Base-by-base conservation (phyloP, 2,888 invertebrate species). In the Penaeus monodon region DNA sequence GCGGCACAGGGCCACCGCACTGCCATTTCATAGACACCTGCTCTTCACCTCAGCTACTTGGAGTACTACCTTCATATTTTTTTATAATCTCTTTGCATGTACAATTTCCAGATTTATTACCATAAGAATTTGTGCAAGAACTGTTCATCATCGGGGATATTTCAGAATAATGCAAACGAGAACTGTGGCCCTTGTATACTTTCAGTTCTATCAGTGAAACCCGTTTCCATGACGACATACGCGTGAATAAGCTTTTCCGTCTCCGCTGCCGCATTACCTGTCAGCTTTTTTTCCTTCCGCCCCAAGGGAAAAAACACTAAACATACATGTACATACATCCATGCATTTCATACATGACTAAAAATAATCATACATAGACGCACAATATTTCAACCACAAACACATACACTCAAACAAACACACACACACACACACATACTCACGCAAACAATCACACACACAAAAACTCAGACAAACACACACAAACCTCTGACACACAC, bases 181-280 rank as follows among this genome's bases (percentile, higher is more conserved):
- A 27, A 38, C 33, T 78, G 68, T 38, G 66, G 24, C 27, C 57
- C 57, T 57, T 57, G 57, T 57, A 57, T 57, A 57, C 57, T 57
- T 20, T 17, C 57, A 57, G 17, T 57, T 57, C 57, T 57, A 14
- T 57, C 57, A 57, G 73, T 80, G 44, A n/a, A n/a, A 80, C 73
- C 33, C 24, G 85, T 73, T 73, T 73, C 85, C 79, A 73, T 79
- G 73, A 73, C 79, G 63, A 79, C 73, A 80, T 57, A 57, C 68
- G 63, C 73, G 85, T 73, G 80, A 85, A 85, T 73, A 84, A 84
- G 78, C 78, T 84, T 38, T 80, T 44, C 73, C 68, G 73, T 29
- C 68, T 68, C 80, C 44, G 38, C 73, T 63, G 57, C 65, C 70
- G 24, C 79, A 79, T 49, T 70, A 85, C 63, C 85, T 85, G 85